Evolutionary conservation across 2,113 vertebrate species (phyloP).

Genomic region (Lagopus muta): DNA sequence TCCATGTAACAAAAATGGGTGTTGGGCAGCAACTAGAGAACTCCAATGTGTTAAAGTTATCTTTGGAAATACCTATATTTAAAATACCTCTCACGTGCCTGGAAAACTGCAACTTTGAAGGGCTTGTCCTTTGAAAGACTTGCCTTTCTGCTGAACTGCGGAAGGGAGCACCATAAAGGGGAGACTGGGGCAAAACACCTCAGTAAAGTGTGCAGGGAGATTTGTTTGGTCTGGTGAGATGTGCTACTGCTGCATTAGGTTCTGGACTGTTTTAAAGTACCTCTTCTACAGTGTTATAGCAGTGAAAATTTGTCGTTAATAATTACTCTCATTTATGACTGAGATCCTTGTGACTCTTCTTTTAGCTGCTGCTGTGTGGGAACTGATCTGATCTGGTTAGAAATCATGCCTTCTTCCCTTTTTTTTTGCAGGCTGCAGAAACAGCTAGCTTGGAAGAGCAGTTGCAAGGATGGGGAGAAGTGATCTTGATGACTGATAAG

Average conservation of each 20-base stretch:
- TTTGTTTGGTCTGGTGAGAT: not conserved
- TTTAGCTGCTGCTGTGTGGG: not conserved
- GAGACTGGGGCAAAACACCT: not conserved
- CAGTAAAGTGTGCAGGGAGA: not conserved
- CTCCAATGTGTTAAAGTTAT: not conserved
- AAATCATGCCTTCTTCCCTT: not conserved
- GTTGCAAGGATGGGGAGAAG: conserved; percentile 96
- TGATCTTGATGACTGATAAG: conserved; percentile 91
- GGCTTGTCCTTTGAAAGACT: not conserved
- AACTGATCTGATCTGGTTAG: not conserved
- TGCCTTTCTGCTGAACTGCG: not conserved
- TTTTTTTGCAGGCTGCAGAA: conserved; percentile 84
- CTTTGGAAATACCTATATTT: not conserved
- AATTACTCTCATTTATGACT: not conserved
- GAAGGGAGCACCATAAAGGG: not conserved
- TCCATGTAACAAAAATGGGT: not conserved
- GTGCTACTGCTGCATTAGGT: not conserved
- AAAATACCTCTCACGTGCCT: not conserved
- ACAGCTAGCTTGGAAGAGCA: conserved; percentile 96
- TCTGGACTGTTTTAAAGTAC: not conserved
- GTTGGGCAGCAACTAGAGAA: not conserved
- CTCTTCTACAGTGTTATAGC: not conserved
- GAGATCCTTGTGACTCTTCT: not conserved
- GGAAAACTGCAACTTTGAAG: not conserved
- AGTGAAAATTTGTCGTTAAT: not conserved